Evolutionary conservation across 2,113 vertebrate species (phyloP), one percentile per base, ranked within the genome.

Genomic region (Psephotus haematonotus): DNA sequence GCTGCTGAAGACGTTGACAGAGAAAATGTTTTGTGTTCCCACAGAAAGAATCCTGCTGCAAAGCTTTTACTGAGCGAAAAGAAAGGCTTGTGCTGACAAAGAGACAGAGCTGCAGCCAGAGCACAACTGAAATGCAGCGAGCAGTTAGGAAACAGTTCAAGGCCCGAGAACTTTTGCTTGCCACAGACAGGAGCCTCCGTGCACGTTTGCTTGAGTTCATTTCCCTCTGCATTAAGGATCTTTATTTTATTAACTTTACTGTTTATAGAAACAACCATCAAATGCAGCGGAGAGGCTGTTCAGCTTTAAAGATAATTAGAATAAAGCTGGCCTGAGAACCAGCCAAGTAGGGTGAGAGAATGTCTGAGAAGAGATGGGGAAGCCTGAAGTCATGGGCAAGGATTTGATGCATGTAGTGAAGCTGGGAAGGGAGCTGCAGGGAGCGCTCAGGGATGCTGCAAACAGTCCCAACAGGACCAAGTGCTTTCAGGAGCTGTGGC

Each of bases 1-100:
- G 63, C 83, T 64, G 67, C 33, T 0, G 16, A 39, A 63, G 82
- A 76, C 9, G 7, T 62, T 67, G 72, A 79, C 52, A 79, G 88
- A 83, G 84, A 67, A 93, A 80, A 86, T 86, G 43, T 52, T 93
- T 88, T 39, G 47, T 88, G 88, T 93, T 95, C 93, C 84, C 82
- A 88, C 91, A 86, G 76, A 71, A 89, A 91, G 77, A 50, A 79
- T 52, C 67, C 46, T 11, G 31, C 84, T 88, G 71, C 71, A 86
- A 22, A 62, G 85, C 24, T 86, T 68, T 67, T 82, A 60, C 4
- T 53, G 86, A 86, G 89, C 77, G 37, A 55, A 79, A 75, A 82
- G 62, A 69, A 83, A 82, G 14, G 44, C 41, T 74, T 79, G 67
- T 41, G 39, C 67, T 76, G 87, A 37, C 65, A 57, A 69, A 60